A percentile compares a stretch with the other conserved stretches of the same genome.
These are phyloP conservation scores for Rhabdomys dilectus DNA, from an alignment of 2,113 vertebrate genomes.

Conservation along the genomic window DNA sequence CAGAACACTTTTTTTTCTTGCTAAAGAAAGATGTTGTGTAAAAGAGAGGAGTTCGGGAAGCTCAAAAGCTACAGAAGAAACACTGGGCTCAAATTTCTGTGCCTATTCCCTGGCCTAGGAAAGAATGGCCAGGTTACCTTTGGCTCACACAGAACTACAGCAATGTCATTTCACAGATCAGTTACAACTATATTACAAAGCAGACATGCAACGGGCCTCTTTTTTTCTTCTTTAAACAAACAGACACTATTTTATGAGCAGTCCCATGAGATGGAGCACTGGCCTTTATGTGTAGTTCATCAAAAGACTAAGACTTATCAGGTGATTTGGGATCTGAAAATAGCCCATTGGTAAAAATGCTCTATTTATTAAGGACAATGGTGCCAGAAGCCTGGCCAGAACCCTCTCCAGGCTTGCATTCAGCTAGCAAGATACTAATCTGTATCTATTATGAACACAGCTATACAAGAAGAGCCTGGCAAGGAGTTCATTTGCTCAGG, in stretches of 20 bases:
- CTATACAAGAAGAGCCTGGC: neutral
- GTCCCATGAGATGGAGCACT: conserved; percentile 55
- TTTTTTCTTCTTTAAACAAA: conserved; percentile 55
- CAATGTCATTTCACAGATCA: conserved; percentile 61
- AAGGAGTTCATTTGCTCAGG: neutral
- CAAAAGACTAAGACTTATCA: conserved; percentile 76
- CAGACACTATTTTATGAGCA: conserved; percentile 72
- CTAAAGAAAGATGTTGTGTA: neutral
- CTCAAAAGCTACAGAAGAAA: conserved; percentile 33
- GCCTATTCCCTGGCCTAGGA: neutral
- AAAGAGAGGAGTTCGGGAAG: neutral
- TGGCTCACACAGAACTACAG: conserved; percentile 56
- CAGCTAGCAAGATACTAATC: conserved; percentile 63
- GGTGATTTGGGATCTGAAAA: conserved; percentile 69
- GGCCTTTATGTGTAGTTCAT: conserved; percentile 73
- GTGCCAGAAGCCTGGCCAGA: conserved; percentile 25
- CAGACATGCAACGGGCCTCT: conserved; percentile 55
- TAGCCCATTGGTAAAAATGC: conserved; percentile 53
- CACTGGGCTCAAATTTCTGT: conserved; percentile 57
- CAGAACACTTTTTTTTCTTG: neutral
- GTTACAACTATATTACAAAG: conserved; percentile 60
- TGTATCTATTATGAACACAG: neutral
- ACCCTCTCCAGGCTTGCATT: conserved; percentile 21
- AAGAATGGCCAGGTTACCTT: conserved; percentile 24
- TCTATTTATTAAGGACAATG: conserved; percentile 57